Base-by-base conservation (phyloP, 2,888 invertebrate genomes). In the Magallana nippona region DNA sequence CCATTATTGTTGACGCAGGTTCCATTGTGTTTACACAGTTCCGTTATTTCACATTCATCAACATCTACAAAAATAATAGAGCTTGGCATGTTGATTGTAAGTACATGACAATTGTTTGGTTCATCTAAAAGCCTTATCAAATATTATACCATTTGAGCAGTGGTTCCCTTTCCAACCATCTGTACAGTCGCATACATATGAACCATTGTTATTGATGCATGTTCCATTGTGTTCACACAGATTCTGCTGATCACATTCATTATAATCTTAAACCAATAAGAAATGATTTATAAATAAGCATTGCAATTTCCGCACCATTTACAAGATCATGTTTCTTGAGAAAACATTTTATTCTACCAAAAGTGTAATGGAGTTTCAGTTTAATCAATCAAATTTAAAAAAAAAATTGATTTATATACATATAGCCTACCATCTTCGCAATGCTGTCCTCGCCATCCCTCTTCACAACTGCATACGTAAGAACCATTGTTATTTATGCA, bases 401-500 rank as follows among this genome's bases (percentile, higher is more conserved):
- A n/a, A n/a, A n/a, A n/a, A n/a, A n/a, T n/a, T n/a, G n/a, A n/a
- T n/a, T n/a, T 44, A 0, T 44, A 44, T 44, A 44, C 44, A 44
- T 44, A 8, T 44, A 80, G 17, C 55, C 13, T 62, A 87, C 89
- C 89, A 83, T 79, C 55, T 22, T 78, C 81, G 82, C 89, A 89
- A 19, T 84, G 83, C 13, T 83, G 83, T 13, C 88, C 89, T 85
- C 63, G 82, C 89, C 89, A 90, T 27, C 88, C 85, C 10, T 62
- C 62, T 22, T 86, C 82, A 86, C 89, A 90, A 62, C 87, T 85
- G 82, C 89, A 88, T 22, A 97, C 97, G 95, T 97, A 98, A 8
- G 98, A 97, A 13, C 98, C 98, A 78, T 96, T 95, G 8, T 97
- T 97, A 95, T 99, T 98, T 80, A 97, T 97, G 94, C 99, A 99